Conservation (phyloP, 2,797 vertebrate species). For the Anas capensis region DNA sequence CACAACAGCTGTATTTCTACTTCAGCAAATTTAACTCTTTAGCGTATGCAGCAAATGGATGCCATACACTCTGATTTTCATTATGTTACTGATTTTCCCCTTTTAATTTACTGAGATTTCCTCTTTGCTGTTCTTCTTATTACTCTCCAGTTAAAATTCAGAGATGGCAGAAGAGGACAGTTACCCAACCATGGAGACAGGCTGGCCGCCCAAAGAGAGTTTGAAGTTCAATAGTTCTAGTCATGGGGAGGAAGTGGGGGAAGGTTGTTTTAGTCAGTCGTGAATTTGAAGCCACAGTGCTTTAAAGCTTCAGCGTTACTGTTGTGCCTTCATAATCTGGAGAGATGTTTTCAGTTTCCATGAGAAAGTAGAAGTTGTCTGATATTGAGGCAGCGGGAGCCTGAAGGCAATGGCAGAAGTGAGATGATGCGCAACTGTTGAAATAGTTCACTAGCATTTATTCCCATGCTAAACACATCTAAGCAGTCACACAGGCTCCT, state of each 20-base stretch:
- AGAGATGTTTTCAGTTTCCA: background rate
- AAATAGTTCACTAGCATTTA: background rate
- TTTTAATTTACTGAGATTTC: background rate
- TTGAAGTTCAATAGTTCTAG: background rate
- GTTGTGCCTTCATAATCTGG: background rate
- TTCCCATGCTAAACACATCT: rapidly evolving
- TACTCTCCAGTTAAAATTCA: background rate
- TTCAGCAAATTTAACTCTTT: background rate
- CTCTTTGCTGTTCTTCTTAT: background rate
- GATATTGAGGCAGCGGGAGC: background rate
- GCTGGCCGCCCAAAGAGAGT: background rate
- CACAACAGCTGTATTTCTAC: background rate
- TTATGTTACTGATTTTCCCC: background rate
- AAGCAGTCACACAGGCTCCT: background rate
- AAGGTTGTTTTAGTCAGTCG: background rate
- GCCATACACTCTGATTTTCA: background rate
- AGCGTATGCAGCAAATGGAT: background rate
- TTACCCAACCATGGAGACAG: background rate
- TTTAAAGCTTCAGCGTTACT: background rate
- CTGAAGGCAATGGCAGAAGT: background rate
- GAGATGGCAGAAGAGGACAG: background rate
- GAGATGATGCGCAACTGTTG: background rate
- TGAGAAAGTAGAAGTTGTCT: rapidly evolving
- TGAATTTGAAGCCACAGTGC: background rate
- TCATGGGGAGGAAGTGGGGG: background rate